phyloP scores from a whole-genome alignment of 2,888 invertebrate species.

The Hydrotaea diabolus region DNA sequence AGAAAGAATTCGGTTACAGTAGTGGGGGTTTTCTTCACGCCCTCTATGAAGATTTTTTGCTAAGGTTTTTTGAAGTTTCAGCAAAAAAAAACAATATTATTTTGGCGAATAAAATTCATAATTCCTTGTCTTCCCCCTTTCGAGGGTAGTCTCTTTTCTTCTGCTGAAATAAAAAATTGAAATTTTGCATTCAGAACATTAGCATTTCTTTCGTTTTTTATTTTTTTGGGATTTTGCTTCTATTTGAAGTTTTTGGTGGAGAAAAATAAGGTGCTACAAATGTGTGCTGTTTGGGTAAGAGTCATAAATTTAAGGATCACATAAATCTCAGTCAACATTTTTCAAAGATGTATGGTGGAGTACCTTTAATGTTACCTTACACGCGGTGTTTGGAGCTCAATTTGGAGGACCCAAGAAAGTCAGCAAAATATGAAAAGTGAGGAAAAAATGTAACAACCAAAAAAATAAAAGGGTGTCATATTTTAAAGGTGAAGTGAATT shows the following conservation, averaged over 20 bases:
- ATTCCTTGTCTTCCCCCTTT: background rate
- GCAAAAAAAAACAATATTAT: conserved; percentile 48
- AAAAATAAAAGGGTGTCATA: background rate
- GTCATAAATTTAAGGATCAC: conserved; percentile 72
- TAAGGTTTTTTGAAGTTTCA: conserved; percentile 50
- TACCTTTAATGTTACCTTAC: conserved; percentile 9
- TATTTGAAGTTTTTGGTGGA: conserved; percentile 19
- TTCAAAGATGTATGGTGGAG: conserved; percentile 24
- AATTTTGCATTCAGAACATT: conserved; percentile 60
- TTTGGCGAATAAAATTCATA: conserved; percentile 34
- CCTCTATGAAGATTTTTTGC: conserved; percentile 1
- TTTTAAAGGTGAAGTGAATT: background rate
- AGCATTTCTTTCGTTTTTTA: conserved; percentile 23
- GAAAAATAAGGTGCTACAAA: conserved; percentile 44
- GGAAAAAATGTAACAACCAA: background rate
- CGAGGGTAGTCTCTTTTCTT: conserved; percentile 16
- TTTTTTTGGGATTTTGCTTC: conserved; percentile 9
- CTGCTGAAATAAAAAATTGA: conserved; percentile 38
- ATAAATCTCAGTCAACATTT: conserved; percentile 69
- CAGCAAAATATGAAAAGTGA: conserved; percentile 10
- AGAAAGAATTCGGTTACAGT: background rate
- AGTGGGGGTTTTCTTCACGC: background rate
- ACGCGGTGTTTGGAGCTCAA: background rate
- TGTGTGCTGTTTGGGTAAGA: conserved; percentile 49
- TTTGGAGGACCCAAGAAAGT: background rate